phyloP scores from a whole-genome alignment of 2,113 vertebrate genomes.

The Solea senegalensis region DNA sequence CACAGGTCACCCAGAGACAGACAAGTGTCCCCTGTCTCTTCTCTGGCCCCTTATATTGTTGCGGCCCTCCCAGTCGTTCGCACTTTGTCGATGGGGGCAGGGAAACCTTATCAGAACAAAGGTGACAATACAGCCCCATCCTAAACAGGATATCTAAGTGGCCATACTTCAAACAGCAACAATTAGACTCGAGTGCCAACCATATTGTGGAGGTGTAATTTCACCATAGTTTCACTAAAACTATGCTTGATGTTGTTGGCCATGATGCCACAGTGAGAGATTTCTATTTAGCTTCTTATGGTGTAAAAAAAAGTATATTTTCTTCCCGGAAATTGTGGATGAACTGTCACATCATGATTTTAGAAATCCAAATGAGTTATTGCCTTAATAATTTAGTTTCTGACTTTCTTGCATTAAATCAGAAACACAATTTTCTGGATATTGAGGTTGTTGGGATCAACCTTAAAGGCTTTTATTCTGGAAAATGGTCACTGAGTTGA shows the following conservation, averaged over 20 bases:
- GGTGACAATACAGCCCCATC: conserved; percentile 81
- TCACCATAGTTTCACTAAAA: conserved; percentile 36
- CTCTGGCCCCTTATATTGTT: conserved; percentile 74
- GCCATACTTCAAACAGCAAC: conserved; percentile 73
- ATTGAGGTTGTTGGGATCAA: too few species aligned
- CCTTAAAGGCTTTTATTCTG: too few species aligned
- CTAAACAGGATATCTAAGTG: conserved; percentile 73
- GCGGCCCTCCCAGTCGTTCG: conserved; percentile 81
- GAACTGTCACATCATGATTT: too few species aligned
- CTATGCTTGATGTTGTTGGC: conserved; percentile 24
- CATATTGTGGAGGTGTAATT: conserved; percentile 45
- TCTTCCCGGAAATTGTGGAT: too few species aligned
- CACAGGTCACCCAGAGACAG: conserved; percentile 43
- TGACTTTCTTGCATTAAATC: too few species aligned
- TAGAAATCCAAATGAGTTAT: too few species aligned
- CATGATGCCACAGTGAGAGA: conserved; percentile 18
- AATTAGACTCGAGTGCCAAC: conserved; percentile 63
- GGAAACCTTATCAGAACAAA: conserved; percentile 78
- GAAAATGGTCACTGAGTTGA: too few species aligned
- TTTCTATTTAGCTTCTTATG: too few species aligned
- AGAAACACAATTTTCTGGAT: too few species aligned
- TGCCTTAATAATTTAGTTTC: too few species aligned
- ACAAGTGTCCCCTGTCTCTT: conserved; percentile 48
- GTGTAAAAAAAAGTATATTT: too few species aligned
- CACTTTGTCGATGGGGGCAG: conserved; percentile 84